phyloP scores from a whole-genome alignment of 2,113 vertebrate species.

The Mormyrus iriodes region DNA sequence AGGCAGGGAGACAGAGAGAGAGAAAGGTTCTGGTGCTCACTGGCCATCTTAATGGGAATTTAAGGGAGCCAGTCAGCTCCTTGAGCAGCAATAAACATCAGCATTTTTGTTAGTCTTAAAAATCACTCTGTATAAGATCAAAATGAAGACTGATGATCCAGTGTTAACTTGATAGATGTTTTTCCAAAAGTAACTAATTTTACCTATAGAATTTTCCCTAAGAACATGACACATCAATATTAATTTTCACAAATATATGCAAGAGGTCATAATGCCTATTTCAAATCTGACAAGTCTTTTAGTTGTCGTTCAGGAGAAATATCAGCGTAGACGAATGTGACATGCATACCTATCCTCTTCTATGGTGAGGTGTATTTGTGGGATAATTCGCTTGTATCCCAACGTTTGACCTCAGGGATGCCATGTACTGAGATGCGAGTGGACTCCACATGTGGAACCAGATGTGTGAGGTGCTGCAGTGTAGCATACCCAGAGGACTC shows the following conservation, averaged over 20 bases:
- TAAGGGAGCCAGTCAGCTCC: background rate
- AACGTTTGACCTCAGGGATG: background rate
- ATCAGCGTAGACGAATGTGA: background rate
- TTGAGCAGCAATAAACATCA: conserved; percentile 40
- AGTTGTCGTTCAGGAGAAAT: background rate
- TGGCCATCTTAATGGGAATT: background rate
- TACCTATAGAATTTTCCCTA: background rate
- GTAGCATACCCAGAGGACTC: background rate
- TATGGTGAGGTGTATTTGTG: background rate
- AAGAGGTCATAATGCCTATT: background rate
- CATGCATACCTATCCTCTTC: background rate
- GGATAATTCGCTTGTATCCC: background rate
- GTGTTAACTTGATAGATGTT: background rate
- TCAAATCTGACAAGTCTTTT: background rate
- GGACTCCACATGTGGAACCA: too few species aligned
- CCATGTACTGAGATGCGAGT: background rate
- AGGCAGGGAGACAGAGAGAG: background rate
- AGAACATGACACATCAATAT: background rate
- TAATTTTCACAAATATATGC: background rate
- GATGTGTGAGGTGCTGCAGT: background rate
- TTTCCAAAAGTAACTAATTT: background rate
- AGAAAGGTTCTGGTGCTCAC: background rate
- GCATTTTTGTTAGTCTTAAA: conserved; percentile 5
- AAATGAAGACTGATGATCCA: background rate
- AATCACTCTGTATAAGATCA: background rate